Evolutionary conservation across 2,797 vertebrate species (phyloP).

Genomic region (Aphelocoma californica): DNA sequence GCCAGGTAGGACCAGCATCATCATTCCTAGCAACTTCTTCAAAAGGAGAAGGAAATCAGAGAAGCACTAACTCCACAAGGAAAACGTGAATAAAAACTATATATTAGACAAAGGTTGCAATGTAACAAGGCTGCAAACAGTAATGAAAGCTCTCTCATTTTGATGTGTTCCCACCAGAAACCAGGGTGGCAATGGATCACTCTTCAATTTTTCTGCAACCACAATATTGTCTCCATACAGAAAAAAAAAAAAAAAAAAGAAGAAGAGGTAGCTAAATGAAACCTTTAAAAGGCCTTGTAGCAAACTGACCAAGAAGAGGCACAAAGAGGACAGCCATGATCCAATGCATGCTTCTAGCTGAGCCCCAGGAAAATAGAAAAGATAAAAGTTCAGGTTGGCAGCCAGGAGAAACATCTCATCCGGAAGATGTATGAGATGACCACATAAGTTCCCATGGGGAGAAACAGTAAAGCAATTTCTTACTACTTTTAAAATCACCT

Average conservation of each 20-base stretch:
- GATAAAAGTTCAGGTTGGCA: not conserved
- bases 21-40: not conserved
- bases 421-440: not conserved
- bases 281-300: not conserved
- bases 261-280: not conserved
- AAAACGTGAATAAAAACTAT: not conserved
- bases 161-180: not conserved
- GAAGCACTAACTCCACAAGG: not conserved
- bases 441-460: accelerated
- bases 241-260: not conserved
- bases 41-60: not conserved
- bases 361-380: not conserved
- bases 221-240: not conserved
- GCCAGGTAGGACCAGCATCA: not conserved
- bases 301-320: not conserved
- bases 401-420: not conserved
- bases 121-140: not conserved
- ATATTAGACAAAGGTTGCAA: not conserved
- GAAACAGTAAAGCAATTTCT: not conserved
- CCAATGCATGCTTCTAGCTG: not conserved
- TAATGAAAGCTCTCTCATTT: not conserved
- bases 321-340: not conserved
- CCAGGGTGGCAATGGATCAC: accelerated
- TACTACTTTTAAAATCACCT: not conserved
- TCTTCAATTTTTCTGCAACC: not conserved